Evolutionary conservation across 2,888 invertebrate genomes (phyloP), one percentile per base, ranked within the genome.

Genomic region (Autographa pulchrina): DNA sequence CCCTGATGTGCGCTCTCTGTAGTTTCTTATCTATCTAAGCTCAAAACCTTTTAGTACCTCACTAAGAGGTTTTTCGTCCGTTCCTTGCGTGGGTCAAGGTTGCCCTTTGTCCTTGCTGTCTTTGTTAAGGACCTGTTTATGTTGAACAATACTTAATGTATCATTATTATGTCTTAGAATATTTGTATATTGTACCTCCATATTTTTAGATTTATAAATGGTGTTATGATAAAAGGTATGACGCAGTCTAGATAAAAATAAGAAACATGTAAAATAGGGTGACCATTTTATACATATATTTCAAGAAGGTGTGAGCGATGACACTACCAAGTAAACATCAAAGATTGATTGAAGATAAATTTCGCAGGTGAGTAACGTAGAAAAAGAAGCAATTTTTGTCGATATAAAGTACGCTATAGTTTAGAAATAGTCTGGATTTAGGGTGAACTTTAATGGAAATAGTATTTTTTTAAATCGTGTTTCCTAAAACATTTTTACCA

Each of bases 51-150:
- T 62, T 52, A 14, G 64, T 63, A 25, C n/a, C 32, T 56, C 20
- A 4, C 38, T 68, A 78, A 70, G 65, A 70, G 75, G 79, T 70
- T 35, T 43, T 62, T 56, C 35, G 9, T 32, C 35, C 65, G 63
- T 63, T 52, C 54, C 62, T 63, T 60, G 56, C 38, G 31, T 61
- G 67, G 69, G 64, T 14, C 48, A 62, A 41, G 43, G 43, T 32
- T 65, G 65, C 2, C 35, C 52, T 68, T 79, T 70, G 75, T 70
- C 56, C 52, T 38, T 52, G 35, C 18, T 65, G 14, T 7, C n/a
- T 48, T 62, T 20, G 25, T 73, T 25, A 4, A 13, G 25, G 20
- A 20, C 54, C 25, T 56, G 31, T 25, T 20, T 31, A 52, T 68
- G 61, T 65, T 54, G 60, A 60, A 63, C 13, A 68, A 16, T n/a